These are phyloP conservation scores for Lycophotia porphyrea DNA, from an alignment of 2,888 invertebrate genomes.

Conservation along the genomic window DNA sequence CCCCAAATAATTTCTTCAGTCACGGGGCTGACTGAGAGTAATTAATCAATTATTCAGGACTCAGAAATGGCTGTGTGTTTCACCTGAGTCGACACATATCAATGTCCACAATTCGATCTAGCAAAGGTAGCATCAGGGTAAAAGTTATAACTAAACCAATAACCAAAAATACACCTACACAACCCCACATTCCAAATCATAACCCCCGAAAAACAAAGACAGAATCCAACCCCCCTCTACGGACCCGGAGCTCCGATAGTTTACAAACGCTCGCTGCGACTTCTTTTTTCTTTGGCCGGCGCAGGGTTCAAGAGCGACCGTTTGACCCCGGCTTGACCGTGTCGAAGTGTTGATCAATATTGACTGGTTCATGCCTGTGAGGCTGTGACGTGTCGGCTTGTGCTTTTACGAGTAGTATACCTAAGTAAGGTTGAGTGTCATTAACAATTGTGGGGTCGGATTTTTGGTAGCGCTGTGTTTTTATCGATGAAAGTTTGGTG, in stretches of 20 bases:
- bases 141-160: background rate
- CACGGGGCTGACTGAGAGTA: background rate
- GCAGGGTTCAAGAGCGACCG: constrained; percentile 72
- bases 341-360: constrained; percentile 63
- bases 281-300: constrained; percentile 63
- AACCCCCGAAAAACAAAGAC: constrained; percentile 52
- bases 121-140: background rate
- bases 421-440: constrained; percentile 58
- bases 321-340: constrained; percentile 68
- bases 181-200: constrained; percentile 36
- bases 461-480: constrained; percentile 20
- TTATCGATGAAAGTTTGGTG: background rate
- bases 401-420: constrained; percentile 63
- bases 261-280: constrained; percentile 45
- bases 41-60: background rate
- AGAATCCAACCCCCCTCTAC: constrained; percentile 28
- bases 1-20: background rate
- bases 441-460: constrained; percentile 23
- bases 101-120: background rate
- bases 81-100: background rate
- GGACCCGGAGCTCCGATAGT: constrained; percentile 47
- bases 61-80: background rate
- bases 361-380: constrained; percentile 56
- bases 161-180: background rate
- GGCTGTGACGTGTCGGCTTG: constrained; percentile 58